Percentiles rank a stretch among this genome's conserved stretches.
phyloP scores from a whole-genome alignment of 2,797 vertebrate genomes.

The Amblyraja radiata region DNA sequence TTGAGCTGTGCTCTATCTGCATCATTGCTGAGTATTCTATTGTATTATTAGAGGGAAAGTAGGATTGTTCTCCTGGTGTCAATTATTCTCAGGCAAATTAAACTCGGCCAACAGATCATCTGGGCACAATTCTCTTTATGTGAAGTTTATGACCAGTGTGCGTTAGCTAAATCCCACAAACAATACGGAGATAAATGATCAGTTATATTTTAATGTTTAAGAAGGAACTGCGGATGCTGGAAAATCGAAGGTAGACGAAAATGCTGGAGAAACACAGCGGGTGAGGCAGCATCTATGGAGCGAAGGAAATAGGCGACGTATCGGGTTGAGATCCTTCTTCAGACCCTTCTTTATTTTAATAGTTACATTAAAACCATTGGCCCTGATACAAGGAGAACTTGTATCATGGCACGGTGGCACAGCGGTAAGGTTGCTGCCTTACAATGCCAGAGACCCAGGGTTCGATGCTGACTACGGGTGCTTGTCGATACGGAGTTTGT shows the following conservation, averaged over 20 bases:
- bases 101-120: not conserved
- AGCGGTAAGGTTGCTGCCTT: too few species aligned
- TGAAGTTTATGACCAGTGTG: not conserved
- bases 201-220: not conserved
- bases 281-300: too few species aligned
- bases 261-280: too few species aligned
- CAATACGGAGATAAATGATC: not conserved
- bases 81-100: not conserved
- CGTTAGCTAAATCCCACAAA: not conserved
- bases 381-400: not conserved
- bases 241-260: too few species aligned
- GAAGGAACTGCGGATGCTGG: too few species aligned
- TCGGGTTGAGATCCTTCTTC: too few species aligned
- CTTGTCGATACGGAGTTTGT: too few species aligned
- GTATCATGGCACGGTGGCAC: too few species aligned
- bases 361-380: not conserved
- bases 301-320: too few species aligned
- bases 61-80: not conserved
- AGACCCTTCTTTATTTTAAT: too few species aligned
- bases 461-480: too few species aligned
- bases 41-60: not conserved
- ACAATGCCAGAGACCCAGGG: too few species aligned
- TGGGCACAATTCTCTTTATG: not conserved
- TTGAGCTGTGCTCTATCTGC: not conserved
- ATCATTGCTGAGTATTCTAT: not conserved